A percentile compares a stretch with the other conserved stretches of the same genome.
Evolutionary conservation across 1,140 invertebrate genomes (phyloP).

Genomic region (Apis laboriosa): DNA sequence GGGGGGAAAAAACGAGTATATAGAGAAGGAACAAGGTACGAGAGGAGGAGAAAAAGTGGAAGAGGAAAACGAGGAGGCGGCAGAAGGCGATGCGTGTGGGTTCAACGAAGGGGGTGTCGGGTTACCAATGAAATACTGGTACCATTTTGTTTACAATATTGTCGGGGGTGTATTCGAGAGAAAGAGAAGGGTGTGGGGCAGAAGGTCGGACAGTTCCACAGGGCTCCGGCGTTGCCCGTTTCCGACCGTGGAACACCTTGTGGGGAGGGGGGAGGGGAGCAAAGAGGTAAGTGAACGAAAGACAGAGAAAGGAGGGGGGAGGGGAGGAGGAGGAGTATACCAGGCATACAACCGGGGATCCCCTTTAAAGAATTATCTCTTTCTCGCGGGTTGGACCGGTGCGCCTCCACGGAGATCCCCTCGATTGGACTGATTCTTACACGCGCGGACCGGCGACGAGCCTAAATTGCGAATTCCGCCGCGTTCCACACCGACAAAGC

Average conservation of each 20-base stretch:
- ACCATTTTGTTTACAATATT: slow-evolving; percentile 81
- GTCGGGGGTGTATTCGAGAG: slow-evolving; percentile 60
- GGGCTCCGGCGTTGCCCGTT: slow-evolving; percentile 38
- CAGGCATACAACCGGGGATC: slow-evolving; percentile 4
- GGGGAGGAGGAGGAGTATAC: neutral
- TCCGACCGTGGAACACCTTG: slow-evolving; percentile 45
- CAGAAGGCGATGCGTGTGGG: slow-evolving; percentile 76
- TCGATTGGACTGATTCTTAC: slow-evolving; percentile 62
- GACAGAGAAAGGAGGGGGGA: neutral
- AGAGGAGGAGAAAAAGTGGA: neutral
- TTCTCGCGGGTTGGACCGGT: slow-evolving; percentile 14
- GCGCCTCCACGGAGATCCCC: slow-evolving; percentile 20
- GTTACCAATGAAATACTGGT: slow-evolving; percentile 81
- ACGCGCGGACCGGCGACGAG: slow-evolving; percentile 34
- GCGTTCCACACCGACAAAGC: slow-evolving; percentile 54
- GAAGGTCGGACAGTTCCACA: slow-evolving; percentile 34
- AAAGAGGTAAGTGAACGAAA: neutral
- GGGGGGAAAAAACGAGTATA: neutral
- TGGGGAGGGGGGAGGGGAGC: neutral
- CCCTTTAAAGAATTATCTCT: slow-evolving; percentile 56
- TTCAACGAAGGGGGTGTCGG: slow-evolving; percentile 73
- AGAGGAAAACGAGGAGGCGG: slow-evolving; percentile 24
- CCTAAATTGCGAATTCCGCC: slow-evolving; percentile 51
- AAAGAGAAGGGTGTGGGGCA: neutral
- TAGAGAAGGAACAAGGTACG: neutral